These are phyloP conservation scores for Eristalis intricaria DNA, from an alignment of 2,888 invertebrate species.

Conservation along the genomic window DNA sequence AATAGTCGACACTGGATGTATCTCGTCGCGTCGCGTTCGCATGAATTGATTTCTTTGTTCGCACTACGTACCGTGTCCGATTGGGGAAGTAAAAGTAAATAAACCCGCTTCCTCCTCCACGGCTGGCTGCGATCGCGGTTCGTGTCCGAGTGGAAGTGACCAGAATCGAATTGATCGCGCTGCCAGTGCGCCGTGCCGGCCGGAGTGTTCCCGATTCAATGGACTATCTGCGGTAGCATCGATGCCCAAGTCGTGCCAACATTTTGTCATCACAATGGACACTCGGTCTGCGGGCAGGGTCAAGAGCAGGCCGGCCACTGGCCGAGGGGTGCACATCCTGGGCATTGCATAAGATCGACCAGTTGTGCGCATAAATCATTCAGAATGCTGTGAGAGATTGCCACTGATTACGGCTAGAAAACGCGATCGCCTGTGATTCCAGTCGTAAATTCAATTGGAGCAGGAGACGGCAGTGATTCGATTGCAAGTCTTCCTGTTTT, in stretches of 20 bases:
- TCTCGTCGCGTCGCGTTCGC: neutral
- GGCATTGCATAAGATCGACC: constrained; percentile 55
- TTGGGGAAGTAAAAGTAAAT: constrained; percentile 46
- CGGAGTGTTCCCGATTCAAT: constrained; percentile 10
- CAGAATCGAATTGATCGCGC: constrained; percentile 9
- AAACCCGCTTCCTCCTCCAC: constrained; percentile 27
- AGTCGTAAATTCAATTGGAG: constrained; percentile 48
- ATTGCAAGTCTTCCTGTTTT: constrained; percentile 42
- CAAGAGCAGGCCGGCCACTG: constrained; percentile 16
- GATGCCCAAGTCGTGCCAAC: constrained; percentile 29
- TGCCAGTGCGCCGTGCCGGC: neutral
- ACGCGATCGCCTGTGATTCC: constrained; percentile 23
- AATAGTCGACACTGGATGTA: constrained; percentile 2
- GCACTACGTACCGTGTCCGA: neutral
- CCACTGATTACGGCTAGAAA: constrained; percentile 43
- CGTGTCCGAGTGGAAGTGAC: neutral
- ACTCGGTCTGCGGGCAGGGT: constrained; percentile 9
- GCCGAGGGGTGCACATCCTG: neutral
- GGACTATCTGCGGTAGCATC: constrained; percentile 16
- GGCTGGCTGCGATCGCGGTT: neutral
- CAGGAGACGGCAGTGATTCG: constrained; percentile 26
- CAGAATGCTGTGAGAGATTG: constrained; percentile 52
- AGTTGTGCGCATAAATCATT: constrained; percentile 58
- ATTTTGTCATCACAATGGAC: constrained; percentile 22
- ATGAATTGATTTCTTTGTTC: constrained; percentile 60